Base-by-base conservation (phyloP, 2,113 vertebrate genomes). In the Petrocephalus zakoni region DNA sequence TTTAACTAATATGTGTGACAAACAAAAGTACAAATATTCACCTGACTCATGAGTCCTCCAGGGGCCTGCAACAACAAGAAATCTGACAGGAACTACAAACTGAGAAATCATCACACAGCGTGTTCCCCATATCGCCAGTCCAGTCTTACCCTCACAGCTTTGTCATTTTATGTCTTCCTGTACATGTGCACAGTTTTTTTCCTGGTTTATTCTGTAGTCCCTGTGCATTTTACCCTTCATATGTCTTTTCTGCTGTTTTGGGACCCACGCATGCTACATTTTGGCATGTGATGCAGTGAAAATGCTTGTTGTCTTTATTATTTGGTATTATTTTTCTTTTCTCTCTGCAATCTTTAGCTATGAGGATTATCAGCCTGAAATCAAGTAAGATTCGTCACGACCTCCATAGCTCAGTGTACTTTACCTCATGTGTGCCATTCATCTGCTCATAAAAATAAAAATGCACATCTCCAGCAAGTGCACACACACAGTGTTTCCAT, bases 291-390 rank as follows among this genome's bases (percentile, higher is more conserved):
- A 88, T 81, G 22, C 34, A 42, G 29, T 90, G 87, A 56, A 82
- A 85, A 37, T 91, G 58, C 47, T 89, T 94, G 92, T 56, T 86
- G 90, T 88, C 91, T 94, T 42, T 94, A 93, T 95, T 94, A 96
- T 94, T 95, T 95, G 95, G 95, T 95, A 29, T 95, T 96, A 92
- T 93, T 94, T 89, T 95, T 95, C 94, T 95, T 94, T 95, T 96
- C 94, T 95, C 92, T 93, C 95, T 21, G 94, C 94, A 94, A 95
- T 94, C 94, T 96, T 95, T 97, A 98, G 97, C 97, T 97, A 96
- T 97, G 96, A 97, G 96, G 97, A 98, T 96, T 98, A 97, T 94
- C 96, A 97, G 95, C 97, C 97, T 93, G 97, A 97, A 94, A 98
- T 98, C 96, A 99, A 99, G 97, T 98, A 99, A 99, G 97, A 96